Percentiles rank a stretch among this genome's conserved stretches.
These are phyloP conservation scores for Heliopora coerulea DNA, from an alignment of 92 coral and sea anemone species.

Conservation along the genomic window DNA sequence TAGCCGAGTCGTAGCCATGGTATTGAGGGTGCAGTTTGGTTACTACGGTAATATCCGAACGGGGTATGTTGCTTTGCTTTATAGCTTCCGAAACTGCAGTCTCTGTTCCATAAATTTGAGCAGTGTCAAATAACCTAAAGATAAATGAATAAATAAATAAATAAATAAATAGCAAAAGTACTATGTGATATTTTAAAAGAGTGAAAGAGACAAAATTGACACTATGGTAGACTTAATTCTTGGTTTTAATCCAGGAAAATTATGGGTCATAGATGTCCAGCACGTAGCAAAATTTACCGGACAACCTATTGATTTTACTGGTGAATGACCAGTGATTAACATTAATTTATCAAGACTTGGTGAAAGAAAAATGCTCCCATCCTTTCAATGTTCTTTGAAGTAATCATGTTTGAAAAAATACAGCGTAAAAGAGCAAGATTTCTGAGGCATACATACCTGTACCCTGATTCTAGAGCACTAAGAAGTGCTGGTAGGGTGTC, in stretches of 20 bases:
- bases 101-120: slow-evolving; percentile 90
- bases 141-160: not conserved
- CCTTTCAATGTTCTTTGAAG: not conserved
- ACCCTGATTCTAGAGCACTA: slow-evolving; percentile 84
- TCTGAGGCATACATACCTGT: slow-evolving; percentile 59
- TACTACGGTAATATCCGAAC: slow-evolving; percentile 77
- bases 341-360: too few species aligned
- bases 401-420: not conserved
- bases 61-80: slow-evolving; percentile 69
- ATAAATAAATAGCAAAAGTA: too few species aligned
- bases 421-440: too few species aligned
- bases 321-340: too few species aligned
- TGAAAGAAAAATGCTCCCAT: too few species aligned
- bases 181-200: too few species aligned
- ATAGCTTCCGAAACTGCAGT: slow-evolving; percentile 74
- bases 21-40: slow-evolving; percentile 88
- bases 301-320: too few species aligned
- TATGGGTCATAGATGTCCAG: too few species aligned
- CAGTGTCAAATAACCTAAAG: slow-evolving; percentile 89
- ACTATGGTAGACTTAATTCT: too few species aligned
- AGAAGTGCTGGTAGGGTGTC: slow-evolving; percentile 70
- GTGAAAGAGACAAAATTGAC: too few species aligned
- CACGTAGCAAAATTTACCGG: too few species aligned
- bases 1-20: slow-evolving; percentile 77
- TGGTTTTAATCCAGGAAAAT: too few species aligned